Conservation (phyloP, 2,113 vertebrate species). For the Hirundichthys speculiger region DNA sequence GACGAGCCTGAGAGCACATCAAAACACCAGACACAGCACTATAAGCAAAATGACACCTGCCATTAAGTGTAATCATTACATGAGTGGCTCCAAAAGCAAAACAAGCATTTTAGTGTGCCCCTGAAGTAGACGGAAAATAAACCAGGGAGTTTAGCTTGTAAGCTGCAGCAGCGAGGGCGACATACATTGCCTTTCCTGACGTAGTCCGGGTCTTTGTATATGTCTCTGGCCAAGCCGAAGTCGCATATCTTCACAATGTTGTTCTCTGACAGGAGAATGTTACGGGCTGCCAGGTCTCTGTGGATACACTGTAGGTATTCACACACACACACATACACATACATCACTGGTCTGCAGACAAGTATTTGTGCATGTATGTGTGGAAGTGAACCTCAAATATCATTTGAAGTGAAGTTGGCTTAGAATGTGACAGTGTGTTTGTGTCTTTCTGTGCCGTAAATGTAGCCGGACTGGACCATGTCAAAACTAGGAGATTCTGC, state of each 20-base stretch:
- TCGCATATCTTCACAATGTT: constrained; percentile 99
- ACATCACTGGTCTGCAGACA: constrained; percentile 18
- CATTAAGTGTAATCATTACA: constrained; percentile 9
- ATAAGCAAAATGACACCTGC: constrained; percentile 1
- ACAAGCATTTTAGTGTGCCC: too few species aligned
- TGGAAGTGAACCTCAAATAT: too few species aligned
- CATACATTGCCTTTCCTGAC: constrained; percentile 98
- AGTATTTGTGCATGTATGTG: too few species aligned
- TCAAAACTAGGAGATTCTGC: too few species aligned
- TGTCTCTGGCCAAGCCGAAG: constrained; percentile 96
- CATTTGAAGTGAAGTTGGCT: too few species aligned
- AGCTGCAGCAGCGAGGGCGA: neutral
- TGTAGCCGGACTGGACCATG: too few species aligned
- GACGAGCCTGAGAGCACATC: constrained; percentile 84
- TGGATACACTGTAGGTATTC: constrained; percentile 88
- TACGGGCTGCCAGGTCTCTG: constrained; percentile 96
- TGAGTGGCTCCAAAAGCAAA: neutral
- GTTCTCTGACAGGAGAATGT: constrained; percentile 95
- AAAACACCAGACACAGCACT: constrained; percentile 8
- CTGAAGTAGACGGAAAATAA: constrained; percentile 9
- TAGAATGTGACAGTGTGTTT: too few species aligned
- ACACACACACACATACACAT: constrained; percentile 38
- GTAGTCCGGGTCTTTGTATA: constrained; percentile 99
- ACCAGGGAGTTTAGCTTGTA: neutral
- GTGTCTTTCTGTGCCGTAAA: too few species aligned